Conservation (phyloP, 2,797 vertebrate species). For the Tamandua tetradactyla region DNA sequence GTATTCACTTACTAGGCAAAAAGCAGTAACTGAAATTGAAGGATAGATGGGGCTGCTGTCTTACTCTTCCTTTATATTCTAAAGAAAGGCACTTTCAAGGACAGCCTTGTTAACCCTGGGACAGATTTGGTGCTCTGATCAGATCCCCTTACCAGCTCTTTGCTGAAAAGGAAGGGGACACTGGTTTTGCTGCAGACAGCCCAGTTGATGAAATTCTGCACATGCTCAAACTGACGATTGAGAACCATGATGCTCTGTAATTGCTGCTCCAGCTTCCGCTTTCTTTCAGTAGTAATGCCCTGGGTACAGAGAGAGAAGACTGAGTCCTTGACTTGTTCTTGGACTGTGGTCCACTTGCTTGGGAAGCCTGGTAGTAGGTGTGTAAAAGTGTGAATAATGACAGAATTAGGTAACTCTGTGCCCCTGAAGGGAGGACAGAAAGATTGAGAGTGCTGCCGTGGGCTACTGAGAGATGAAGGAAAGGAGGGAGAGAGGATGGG, state of each 20-base stretch:
- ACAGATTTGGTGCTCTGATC: not conserved
- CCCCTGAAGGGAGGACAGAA: not conserved
- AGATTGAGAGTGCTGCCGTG: not conserved
- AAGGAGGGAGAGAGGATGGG: not conserved
- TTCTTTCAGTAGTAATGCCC: constrained; percentile 95
- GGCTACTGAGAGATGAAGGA: not conserved
- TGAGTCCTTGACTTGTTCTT: constrained; percentile 3
- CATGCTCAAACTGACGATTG: constrained; percentile 95
- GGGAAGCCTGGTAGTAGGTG: not conserved
- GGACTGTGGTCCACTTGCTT: not conserved
- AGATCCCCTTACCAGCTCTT: constrained; percentile 91
- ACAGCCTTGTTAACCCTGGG: not conserved
- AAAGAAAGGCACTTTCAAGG: not conserved
- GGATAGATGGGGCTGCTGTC: not conserved
- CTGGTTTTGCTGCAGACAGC: constrained; percentile 93
- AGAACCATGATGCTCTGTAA: constrained; percentile 93
- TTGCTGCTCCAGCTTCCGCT: constrained; percentile 94
- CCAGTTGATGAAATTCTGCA: constrained; percentile 98
- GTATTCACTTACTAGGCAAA: constrained; percentile 39
- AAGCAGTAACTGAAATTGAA: not conserved
- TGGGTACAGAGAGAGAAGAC: constrained; percentile 77
- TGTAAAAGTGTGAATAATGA: not conserved
- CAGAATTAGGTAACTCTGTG: not conserved
- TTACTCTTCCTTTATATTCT: not conserved
- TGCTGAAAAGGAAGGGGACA: constrained; percentile 97